phyloP scores from a whole-genome alignment of 1,140 invertebrate species.

The Trichoplusia ni region DNA sequence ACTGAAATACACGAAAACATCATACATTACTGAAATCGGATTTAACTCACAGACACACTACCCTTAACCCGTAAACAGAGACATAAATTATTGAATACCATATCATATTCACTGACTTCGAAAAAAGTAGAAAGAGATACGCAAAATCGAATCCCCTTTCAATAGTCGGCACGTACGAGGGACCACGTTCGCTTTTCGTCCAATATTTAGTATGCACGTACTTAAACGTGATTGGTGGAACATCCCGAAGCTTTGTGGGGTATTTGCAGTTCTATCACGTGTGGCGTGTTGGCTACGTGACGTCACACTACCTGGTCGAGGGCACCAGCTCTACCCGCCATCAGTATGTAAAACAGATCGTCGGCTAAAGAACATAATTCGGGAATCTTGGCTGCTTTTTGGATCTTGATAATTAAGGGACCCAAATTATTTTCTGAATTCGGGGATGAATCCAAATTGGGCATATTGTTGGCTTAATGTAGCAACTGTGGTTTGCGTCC shows the following conservation, averaged over 20 bases:
- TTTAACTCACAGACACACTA: constrained; percentile 12
- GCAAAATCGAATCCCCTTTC: constrained; percentile 19
- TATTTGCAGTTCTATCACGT: constrained; percentile 51
- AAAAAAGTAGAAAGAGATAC: constrained; percentile 7
- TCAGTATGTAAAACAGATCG: constrained; percentile 46
- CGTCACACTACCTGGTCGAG: constrained; percentile 38
- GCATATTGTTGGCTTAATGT: too few relatives aligned
- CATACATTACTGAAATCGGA: too few relatives aligned
- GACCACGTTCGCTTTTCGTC: constrained; percentile 25
- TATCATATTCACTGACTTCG: constrained; percentile 18
- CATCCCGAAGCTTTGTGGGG: constrained; percentile 44
- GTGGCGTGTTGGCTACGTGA: constrained; percentile 51
- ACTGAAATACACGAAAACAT: constrained; percentile 7
- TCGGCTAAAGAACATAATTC: constrained; percentile 7
- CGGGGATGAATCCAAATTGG: background rate
- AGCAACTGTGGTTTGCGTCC: background rate
- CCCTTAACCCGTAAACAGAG: constrained; percentile 3
- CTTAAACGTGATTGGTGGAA: constrained; percentile 46
- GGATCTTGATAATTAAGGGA: background rate
- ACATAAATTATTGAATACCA: constrained; percentile 21
- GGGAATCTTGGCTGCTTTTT: background rate
- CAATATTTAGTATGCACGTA: constrained; percentile 37
- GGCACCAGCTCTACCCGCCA: background rate
- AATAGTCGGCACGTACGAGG: constrained; percentile 9
- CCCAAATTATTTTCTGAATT: background rate